Evolutionary conservation across 2,888 invertebrate genomes (phyloP), one percentile per base, ranked within the genome.

Genomic region (Iselma pallidipennis): DNA sequence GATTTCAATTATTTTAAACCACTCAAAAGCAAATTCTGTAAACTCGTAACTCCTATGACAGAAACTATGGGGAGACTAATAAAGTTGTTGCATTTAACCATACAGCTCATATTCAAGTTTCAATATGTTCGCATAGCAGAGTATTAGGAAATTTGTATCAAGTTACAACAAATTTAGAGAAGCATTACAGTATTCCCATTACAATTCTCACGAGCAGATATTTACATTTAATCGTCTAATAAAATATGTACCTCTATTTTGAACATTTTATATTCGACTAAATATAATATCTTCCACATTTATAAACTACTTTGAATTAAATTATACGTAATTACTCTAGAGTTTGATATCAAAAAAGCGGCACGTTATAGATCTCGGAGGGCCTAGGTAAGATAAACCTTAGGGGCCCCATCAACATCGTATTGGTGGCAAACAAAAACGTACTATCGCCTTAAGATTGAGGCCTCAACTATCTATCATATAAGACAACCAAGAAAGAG

Each of bases 111-210:
- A 31, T 49, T 49, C 42, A 16, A 51, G 57, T 37, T 51, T 60
- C 60, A 45, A 55, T 55, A 56, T 55, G 56, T 21, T 51, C 51
- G 19, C 25, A 50, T 49, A 59, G 54, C 49, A 49, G 26, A 54
- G n/a, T 54, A 33, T 33, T 29, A 56, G 42, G 37, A 57, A 60
- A 60, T 60, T 60, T 60, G 55, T 60, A 42, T 60, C 56, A 60
- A 55, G 29, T 60, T 60, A 51, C 51, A 42, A 60, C 55, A 55
- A 55, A 60, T 60, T 51, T 49, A 54, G 16, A 51, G 10, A 26
- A 50, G 31, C 55, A 49, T 55, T 59, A 29, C 2, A 10, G 29
- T 6, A 59, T 59, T 59, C 54, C 59, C 49, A 54, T 59, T 54
- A 54, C 59, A 54, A 59, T 59, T 54, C 33, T 54, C 59, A 31